A percentile compares a stretch with the other conserved stretches of the same genome.
These are phyloP conservation scores for Helogale parvula DNA, from an alignment of 2,113 vertebrate genomes.

Conservation along the genomic window DNA sequence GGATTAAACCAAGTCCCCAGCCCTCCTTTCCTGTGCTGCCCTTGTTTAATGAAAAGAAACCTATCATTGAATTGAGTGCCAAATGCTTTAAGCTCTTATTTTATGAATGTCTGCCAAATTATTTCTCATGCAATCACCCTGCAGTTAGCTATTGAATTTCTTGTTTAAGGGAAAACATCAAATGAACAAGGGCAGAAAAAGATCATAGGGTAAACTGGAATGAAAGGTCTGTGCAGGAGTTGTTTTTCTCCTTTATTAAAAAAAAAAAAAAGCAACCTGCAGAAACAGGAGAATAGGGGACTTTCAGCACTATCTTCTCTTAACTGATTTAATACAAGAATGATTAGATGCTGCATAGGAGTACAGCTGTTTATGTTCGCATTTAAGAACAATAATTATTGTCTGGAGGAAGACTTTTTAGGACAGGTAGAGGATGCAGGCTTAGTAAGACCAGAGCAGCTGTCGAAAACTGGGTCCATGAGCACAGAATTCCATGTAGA, in stretches of 20 bases:
- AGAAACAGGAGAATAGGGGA: background rate
- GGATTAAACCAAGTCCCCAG: background rate
- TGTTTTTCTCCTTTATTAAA: background rate
- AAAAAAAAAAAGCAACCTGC: background rate
- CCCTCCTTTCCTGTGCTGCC: background rate
- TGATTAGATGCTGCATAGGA: background rate
- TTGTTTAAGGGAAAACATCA: background rate
- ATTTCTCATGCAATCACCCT: background rate
- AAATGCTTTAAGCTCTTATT: background rate
- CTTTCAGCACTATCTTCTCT: background rate
- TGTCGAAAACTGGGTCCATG: background rate
- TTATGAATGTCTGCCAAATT: slow-evolving; percentile 14
- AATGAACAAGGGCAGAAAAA: background rate
- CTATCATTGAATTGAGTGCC: background rate
- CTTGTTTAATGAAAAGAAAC: background rate
- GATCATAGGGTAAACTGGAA: background rate
- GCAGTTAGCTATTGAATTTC: background rate
- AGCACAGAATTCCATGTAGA: background rate
- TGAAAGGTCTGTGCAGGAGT: background rate
- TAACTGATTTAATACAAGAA: background rate
- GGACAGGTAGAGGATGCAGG: background rate
- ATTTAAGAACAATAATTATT: background rate
- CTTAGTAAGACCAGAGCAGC: background rate
- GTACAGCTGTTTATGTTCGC: background rate
- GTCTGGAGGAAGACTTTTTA: background rate